A percentile compares a stretch with the other conserved stretches of the same genome.
These are phyloP conservation scores for Labeo catla DNA, from an alignment of 2,113 vertebrate genomes.

Conservation along the genomic window DNA sequence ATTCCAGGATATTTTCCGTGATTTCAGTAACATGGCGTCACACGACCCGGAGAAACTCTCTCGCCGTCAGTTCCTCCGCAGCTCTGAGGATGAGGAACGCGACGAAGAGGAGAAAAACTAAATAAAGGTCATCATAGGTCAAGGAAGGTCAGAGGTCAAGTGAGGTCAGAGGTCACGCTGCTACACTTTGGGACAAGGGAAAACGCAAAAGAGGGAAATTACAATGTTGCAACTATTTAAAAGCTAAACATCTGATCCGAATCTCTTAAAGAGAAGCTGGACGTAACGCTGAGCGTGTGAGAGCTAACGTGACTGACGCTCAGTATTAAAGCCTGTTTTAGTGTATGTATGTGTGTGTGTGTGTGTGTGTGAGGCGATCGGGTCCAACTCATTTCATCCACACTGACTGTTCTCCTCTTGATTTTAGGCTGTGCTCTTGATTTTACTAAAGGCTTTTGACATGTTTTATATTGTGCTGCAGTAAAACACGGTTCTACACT, in stretches of 20 bases:
- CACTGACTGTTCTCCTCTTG: not conserved
- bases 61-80: constrained; percentile 64
- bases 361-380: not conserved
- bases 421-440: not conserved
- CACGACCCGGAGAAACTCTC: constrained; percentile 75
- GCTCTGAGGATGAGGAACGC: constrained; percentile 22
- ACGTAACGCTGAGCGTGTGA: not conserved
- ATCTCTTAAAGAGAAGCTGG: not conserved
- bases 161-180: constrained; percentile 33
- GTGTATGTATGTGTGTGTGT: not conserved
- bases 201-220: not conserved
- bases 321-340: not conserved
- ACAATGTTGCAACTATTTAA: not conserved
- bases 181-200: not conserved
- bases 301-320: not conserved
- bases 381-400: constrained; percentile 11
- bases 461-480: not conserved
- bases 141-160: not conserved
- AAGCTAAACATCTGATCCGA: not conserved
- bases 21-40: constrained; percentile 81
- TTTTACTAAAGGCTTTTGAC: constrained; percentile 17
- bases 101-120: not conserved
- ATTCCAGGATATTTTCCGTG: constrained; percentile 80
- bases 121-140: not conserved
- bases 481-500: not conserved